Base-by-base conservation (phyloP, 2,113 vertebrate genomes). In the Ceyx melanurus region DNA sequence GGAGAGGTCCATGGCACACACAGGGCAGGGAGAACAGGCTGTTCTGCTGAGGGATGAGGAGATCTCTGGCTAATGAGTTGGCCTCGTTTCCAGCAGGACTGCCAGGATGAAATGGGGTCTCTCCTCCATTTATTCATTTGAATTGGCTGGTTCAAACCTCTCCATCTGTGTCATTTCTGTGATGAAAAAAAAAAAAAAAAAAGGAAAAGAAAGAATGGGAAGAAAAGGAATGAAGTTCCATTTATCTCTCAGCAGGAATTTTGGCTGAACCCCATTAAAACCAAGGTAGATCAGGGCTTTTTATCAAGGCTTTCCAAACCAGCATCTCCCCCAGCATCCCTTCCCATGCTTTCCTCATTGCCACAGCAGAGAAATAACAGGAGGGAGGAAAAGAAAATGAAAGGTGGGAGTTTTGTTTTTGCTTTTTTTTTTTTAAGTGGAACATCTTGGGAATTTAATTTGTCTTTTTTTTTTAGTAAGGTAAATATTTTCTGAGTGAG, bases 31-130 rank as follows among this genome's bases (percentile, higher is more conserved):
- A 89, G 95, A 92, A 95, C 93, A 89, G 67, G 67, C 82, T 92
- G 91, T 94, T 94, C 95, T 70, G 84, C 82, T 70, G 83, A 51
- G 82, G 60, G 56, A 82, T 45, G 87, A 12, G 25, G 81, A 92
- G 82, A 94, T 67, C 71, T 94, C 78, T 35, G 51, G 62, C 75
- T 96, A 89, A 96, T 93, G 94, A 95, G 74, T 91, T 95, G 95
- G 95, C 91, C 75, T 53, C 0, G 0, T 35, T 94, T 95, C 94
- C 51, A 7, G 82, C 87, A 94, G 57, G n/a, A 7, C 42, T 95
- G 95, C 94, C 95, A 95, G 95, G 75, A 95, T 92, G 89, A 94
- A 96, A 95, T 92, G 95, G 93, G 94, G 93, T 96, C 93, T 94
- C 91, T 95, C 87, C 89, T 95, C 90, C 82, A 91, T 65, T 95